Evolutionary conservation across 2,888 invertebrate genomes (phyloP).

Genomic region (Adelphocoris suturalis): DNA sequence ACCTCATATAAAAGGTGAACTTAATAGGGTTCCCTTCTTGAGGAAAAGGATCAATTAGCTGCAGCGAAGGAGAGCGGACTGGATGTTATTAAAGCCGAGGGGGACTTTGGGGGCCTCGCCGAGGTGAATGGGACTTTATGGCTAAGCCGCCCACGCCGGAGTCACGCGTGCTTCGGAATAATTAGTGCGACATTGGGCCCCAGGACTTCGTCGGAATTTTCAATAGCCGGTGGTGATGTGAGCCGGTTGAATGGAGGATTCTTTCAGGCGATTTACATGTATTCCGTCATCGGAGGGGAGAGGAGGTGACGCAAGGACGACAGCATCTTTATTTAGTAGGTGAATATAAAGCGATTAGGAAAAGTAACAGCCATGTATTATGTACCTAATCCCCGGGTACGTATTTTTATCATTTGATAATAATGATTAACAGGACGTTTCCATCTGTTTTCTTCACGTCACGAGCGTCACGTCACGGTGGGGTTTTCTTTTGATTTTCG

Average conservation of each 20-base stretch:
- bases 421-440: too few relatives aligned
- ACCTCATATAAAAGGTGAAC: slow-evolving; percentile 11
- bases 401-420: too few relatives aligned
- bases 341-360: too few relatives aligned
- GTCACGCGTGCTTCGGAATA: slow-evolving; percentile 31
- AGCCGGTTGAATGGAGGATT: slow-evolving; percentile 11
- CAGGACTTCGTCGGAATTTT: slow-evolving; percentile 44
- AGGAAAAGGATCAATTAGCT: slow-evolving; percentile 27
- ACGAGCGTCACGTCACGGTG: too few relatives aligned
- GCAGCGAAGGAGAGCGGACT: background rate
- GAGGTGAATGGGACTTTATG: background rate
- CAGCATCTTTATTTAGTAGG: too few relatives aligned
- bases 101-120: background rate
- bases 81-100: background rate
- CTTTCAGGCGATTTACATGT: background rate
- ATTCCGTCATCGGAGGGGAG: background rate
- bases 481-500: too few relatives aligned
- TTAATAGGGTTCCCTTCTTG: slow-evolving; percentile 30
- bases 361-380: background rate
- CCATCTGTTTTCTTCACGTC: too few relatives aligned
- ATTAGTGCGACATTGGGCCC: slow-evolving; percentile 1
- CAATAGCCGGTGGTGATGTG: background rate
- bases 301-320: background rate
- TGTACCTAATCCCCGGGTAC: too few relatives aligned
- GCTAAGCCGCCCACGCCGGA: background rate